Base-by-base conservation (phyloP, 2,797 vertebrate genomes). In the Spea hammondii region DNA sequence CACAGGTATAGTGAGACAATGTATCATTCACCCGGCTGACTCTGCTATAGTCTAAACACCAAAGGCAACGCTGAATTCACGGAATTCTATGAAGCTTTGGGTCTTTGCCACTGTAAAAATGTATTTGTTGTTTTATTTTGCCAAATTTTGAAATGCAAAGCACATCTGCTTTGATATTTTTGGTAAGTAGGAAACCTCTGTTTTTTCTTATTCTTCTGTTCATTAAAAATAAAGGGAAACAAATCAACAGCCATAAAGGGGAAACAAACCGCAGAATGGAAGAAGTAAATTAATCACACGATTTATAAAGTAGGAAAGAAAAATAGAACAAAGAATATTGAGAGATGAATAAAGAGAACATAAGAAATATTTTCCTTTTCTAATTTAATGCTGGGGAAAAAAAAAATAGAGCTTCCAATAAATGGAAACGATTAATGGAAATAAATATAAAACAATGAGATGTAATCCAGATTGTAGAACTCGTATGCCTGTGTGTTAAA, bases 281-380 rank as follows among this genome's bases (percentile, higher is more conserved):
- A 64, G 72, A 59, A 60, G 46, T 48, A 66, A 80, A 79, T 75
- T 60, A 82, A 72, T 70, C 73, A 74, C 86, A 86, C 84, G 85
- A 84, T 87, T 84, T 84, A 46, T 76, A 68, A 14, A 79, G 48
- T 4, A 1, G 10, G 3, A 0, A 50, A 65, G 14, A 53, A 73
- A 82, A 87, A 84, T 83, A 88, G 88, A 88, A 84, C 76, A 69
- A 83, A 78, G 80, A 82, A 83, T 47, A 72, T 72, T 72, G 65
- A 71, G 67, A 68, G 70, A 66, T 76, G 72, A 82, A 48, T 44
- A 65, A 85, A 59, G 79, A 85, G 80, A 84, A 17, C 65, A 62
- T 71, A 54, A 76, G 76, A n/a, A 8, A 76, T 80, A 84, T 69
- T 78, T 85, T 71, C 85, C 84, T 55, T 59, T 66, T 83, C 73